Base-by-base conservation (phyloP, 2,888 invertebrate species). In the Diplolepis rosae region DNA sequence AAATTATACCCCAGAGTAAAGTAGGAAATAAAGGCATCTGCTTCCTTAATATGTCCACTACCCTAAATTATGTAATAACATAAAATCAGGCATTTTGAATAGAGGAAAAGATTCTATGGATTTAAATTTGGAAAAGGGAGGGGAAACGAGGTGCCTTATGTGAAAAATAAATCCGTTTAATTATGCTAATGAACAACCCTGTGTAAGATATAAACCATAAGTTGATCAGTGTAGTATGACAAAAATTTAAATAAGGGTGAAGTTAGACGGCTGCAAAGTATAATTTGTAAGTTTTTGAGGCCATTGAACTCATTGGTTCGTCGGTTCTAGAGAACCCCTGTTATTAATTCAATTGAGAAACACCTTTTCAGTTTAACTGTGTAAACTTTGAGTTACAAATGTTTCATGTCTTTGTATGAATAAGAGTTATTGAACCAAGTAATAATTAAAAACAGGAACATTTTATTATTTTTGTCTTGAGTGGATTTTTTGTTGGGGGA, bases 161-260 rank as follows among this genome's bases (percentile, higher is more conserved):
- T n/a, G n/a, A 13, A 7, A 27, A 27, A 39, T 61, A 35, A 52
- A 30, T 52, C 24, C 2, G 24, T n/a, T 24, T 39, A 24, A 42
- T 42, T 61, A 42, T 61, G 7, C n/a, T 61, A 61, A 61, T 24
- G 6, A 9, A n/a, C 13, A 18, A 35, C 18, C 1, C 15, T 32
- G 24, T 24, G n/a, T 42, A 4, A 32, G 2, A 22, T 22, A 22
- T 22, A 3, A 0, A 2, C 11, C 13, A 24, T 50, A 24, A n/a
- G 39, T 42, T 22, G 61, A 61, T 42, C 24, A 61, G 39, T 27
- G 24, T 61, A 61, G n/a, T 39, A 42, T 61, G 61, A 61, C 61
- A 39, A 42, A 61, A 27, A 39, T 35, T 39, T 27, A 5, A 61
- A 61, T 39, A 13, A 50, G 24, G 61, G 61, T 24, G 56, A 22